These are phyloP conservation scores for Cryptosula pallasiana DNA, from an alignment of 2,888 invertebrate species.

Conservation along the genomic window DNA sequence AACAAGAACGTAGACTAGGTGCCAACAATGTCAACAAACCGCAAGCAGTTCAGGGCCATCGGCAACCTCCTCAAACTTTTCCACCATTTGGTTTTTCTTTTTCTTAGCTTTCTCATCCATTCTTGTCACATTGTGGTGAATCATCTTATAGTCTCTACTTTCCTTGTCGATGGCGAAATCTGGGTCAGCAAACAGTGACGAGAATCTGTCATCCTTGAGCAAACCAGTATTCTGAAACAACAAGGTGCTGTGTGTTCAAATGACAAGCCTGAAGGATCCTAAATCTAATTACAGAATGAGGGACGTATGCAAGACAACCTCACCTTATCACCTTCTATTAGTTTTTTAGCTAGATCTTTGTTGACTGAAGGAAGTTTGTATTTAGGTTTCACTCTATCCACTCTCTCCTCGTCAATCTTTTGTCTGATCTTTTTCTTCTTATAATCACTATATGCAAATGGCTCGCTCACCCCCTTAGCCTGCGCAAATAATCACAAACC, in stretches of 20 bases:
- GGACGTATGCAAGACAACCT: neutral
- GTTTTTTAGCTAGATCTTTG: slow-evolving; percentile 77
- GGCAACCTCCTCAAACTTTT: neutral
- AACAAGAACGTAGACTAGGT: too few species aligned
- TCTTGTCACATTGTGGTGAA: slow-evolving; percentile 6
- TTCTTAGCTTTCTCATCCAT: slow-evolving; percentile 37
- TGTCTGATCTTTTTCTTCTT: slow-evolving; percentile 73
- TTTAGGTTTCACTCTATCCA: slow-evolving; percentile 56
- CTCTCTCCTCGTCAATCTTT: slow-evolving; percentile 78
- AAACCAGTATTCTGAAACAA: slow-evolving; percentile 3
- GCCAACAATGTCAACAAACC: too few species aligned
- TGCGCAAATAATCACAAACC: slow-evolving; percentile 29
- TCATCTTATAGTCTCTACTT: slow-evolving; percentile 1
- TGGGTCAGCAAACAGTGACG: slow-evolving; percentile 18
- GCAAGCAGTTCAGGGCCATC: slow-evolving; percentile 9
- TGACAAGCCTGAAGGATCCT: too few species aligned
- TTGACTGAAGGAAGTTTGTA: slow-evolving; percentile 78
- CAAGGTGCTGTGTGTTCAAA: too few species aligned
- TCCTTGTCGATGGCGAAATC: slow-evolving; percentile 8
- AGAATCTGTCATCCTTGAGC: neutral
- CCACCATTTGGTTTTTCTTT: slow-evolving; percentile 57
- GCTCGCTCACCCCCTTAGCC: slow-evolving; percentile 81
- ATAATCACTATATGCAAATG: slow-evolving; percentile 89
- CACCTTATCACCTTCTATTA: slow-evolving; percentile 59
- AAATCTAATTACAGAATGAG: too few species aligned